Percentiles rank a stretch among this genome's conserved stretches.
Conservation (phyloP, 2,888 invertebrate genomes). For the Notodonta dromedarius region DNA sequence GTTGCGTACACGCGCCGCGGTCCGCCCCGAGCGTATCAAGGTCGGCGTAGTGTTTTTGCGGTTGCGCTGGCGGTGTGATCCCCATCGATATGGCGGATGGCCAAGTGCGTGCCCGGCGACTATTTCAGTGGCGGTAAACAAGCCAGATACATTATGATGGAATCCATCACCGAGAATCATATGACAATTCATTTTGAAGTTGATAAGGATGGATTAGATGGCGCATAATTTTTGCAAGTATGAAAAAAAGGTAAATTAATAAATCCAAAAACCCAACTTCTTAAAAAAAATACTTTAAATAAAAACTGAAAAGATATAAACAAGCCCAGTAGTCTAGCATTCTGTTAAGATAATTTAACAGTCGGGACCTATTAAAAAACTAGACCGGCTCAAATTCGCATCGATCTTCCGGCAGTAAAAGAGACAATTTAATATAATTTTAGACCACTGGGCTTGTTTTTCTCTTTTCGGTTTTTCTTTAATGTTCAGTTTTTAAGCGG, state of each 20-base stretch:
- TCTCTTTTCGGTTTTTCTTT: too few species aligned
- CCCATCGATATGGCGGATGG: constrained; percentile 6
- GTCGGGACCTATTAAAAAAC: too few species aligned
- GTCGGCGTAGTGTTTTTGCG: constrained; percentile 6
- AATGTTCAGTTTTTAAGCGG: too few species aligned
- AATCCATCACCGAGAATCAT: constrained; percentile 1
- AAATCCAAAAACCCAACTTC: too few species aligned
- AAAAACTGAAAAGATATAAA: too few species aligned
- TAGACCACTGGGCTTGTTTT: too few species aligned
- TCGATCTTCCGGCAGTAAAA: too few species aligned
- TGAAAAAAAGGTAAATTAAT: constrained; percentile 5
- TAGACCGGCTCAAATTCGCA: too few species aligned
- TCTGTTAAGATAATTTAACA: too few species aligned
- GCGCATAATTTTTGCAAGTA: background rate
- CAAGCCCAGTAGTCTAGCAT: too few species aligned
- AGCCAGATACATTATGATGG: constrained; percentile 6
- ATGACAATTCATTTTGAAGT: background rate
- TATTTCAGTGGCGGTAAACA: constrained; percentile 7
- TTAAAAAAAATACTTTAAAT: too few species aligned
- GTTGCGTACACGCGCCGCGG: constrained; percentile 19
- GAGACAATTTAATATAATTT: too few species aligned
- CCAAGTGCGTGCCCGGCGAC: constrained; percentile 5
- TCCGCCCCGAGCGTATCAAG: constrained; percentile 10
- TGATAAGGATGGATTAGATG: background rate
- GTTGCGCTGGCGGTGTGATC: background rate